These are phyloP conservation scores for Odontocolon sp. DNA, from an alignment of 2,888 invertebrate species.

Conservation along the genomic window DNA sequence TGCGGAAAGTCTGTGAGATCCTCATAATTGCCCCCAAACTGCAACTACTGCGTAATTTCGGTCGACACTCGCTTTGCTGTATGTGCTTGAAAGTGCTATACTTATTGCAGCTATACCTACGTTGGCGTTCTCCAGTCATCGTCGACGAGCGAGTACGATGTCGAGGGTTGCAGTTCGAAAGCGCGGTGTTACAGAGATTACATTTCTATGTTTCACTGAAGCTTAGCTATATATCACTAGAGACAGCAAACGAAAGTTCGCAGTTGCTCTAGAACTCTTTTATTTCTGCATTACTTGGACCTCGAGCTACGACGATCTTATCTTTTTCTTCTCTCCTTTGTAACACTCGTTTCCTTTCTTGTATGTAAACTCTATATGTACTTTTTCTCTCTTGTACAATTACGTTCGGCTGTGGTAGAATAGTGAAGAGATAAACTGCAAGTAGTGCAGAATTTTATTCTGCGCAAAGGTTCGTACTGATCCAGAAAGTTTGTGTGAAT, in stretches of 20 bases:
- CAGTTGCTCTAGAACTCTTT: background rate
- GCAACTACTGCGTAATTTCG: constrained; percentile 63
- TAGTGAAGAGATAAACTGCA: background rate
- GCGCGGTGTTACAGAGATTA: no score
- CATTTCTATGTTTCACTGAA: background rate
- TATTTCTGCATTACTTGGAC: no score
- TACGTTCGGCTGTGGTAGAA: background rate
- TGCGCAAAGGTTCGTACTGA: background rate
- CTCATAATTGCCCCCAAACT: constrained; percentile 60
- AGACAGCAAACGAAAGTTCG: background rate
- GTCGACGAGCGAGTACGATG: background rate
- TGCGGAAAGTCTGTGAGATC: constrained; percentile 56
- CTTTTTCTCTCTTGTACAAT: background rate
- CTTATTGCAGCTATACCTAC: constrained; percentile 54
- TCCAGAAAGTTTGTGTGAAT: background rate
- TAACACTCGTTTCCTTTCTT: background rate
- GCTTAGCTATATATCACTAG: background rate
- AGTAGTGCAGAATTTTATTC: background rate
- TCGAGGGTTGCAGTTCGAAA: background rate
- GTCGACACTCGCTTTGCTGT: constrained; percentile 42
- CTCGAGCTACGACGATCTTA: no score
- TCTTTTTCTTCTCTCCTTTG: background rate
- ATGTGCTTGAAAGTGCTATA: constrained; percentile 25
- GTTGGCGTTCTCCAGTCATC: constrained; percentile 30
- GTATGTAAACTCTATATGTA: background rate